phyloP scores from a whole-genome alignment of 2,888 invertebrate species.

The Globia sparganii region DNA sequence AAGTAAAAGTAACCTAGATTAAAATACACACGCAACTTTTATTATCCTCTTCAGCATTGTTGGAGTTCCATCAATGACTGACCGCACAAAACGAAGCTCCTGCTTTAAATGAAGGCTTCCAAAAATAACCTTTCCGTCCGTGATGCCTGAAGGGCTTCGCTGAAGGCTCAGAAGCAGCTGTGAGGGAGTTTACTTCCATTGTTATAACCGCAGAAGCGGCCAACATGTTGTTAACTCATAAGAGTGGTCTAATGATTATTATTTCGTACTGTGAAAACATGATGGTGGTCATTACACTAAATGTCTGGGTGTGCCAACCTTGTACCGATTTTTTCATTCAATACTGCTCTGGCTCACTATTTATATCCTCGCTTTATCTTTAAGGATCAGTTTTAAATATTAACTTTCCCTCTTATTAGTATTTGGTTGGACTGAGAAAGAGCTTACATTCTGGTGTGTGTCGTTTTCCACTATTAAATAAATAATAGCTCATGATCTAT shows the following conservation, averaged over 20 bases:
- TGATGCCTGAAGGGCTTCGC: conserved; percentile 18
- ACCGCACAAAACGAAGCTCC: conserved; percentile 5
- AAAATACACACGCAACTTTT: background rate
- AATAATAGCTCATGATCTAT: background rate
- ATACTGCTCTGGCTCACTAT: background rate
- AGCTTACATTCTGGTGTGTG: background rate
- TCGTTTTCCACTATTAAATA: background rate
- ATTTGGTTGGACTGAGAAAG: background rate
- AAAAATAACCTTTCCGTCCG: background rate
- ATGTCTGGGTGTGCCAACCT: background rate
- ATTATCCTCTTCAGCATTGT: background rate
- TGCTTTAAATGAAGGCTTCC: background rate
- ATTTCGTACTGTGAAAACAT: background rate
- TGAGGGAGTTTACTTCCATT: background rate
- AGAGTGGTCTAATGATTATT: conserved; percentile 6
- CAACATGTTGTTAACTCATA: conserved; percentile 7
- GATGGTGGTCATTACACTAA: conserved; percentile 7
- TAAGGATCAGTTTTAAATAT: background rate
- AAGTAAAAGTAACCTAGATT: background rate
- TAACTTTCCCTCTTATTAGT: background rate
- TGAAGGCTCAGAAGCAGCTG: conserved; percentile 17
- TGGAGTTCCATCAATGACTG: background rate
- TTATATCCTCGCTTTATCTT: background rate
- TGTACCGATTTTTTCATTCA: background rate
- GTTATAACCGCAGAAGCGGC: background rate